A percentile compares a stretch with the other conserved stretches of the same genome.
Conservation (phyloP, 2,888 invertebrate species). For the Drosophila histrio region DNA sequence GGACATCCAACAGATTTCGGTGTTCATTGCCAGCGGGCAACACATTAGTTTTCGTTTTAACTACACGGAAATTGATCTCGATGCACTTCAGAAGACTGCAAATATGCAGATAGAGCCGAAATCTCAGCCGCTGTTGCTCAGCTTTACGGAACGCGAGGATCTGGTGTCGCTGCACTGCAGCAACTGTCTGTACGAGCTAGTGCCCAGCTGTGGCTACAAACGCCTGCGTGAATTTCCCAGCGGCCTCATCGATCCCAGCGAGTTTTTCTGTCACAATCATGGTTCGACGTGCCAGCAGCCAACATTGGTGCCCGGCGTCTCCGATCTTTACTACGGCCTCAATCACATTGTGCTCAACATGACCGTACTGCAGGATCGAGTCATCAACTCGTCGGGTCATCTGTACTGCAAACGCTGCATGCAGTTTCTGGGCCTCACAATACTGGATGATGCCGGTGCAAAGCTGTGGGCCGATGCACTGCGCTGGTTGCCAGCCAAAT, state of each 20-base stretch:
- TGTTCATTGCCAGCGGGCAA: slow-evolving; percentile 60
- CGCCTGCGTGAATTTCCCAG: slow-evolving; percentile 80
- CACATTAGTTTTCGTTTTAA: slow-evolving; percentile 80
- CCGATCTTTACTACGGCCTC: slow-evolving; percentile 80
- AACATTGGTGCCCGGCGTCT: slow-evolving; percentile 63
- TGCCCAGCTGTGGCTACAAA: slow-evolving; percentile 39
- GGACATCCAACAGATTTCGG: slow-evolving; percentile 68
- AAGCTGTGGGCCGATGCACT: slow-evolving; percentile 81
- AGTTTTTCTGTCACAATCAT: slow-evolving; percentile 81
- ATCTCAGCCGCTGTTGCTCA: slow-evolving; percentile 44
- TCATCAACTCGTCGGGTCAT: slow-evolving; percentile 55
- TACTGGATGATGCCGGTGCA: slow-evolving; percentile 65
- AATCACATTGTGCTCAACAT: slow-evolving; percentile 73
- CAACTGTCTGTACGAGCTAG: slow-evolving; percentile 64
- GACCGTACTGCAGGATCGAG: slow-evolving; percentile 18
- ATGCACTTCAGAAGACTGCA: slow-evolving; percentile 19
- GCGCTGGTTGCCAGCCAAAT: slow-evolving; percentile 28
- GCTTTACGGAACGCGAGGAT: slow-evolving; percentile 34
- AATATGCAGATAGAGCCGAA: slow-evolving; percentile 2
- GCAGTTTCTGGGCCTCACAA: slow-evolving; percentile 66
- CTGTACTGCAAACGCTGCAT: slow-evolving; percentile 77
- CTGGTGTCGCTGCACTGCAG: slow-evolving; percentile 59
- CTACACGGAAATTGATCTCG: slow-evolving; percentile 57
- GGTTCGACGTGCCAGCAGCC: slow-evolving; percentile 3
- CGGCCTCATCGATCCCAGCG: slow-evolving; percentile 78